A percentile compares a stretch with the other conserved stretches of the same genome.
These are phyloP conservation scores for Cheilosia variabilis DNA, from an alignment of 2,888 invertebrate species.

Conservation along the genomic window DNA sequence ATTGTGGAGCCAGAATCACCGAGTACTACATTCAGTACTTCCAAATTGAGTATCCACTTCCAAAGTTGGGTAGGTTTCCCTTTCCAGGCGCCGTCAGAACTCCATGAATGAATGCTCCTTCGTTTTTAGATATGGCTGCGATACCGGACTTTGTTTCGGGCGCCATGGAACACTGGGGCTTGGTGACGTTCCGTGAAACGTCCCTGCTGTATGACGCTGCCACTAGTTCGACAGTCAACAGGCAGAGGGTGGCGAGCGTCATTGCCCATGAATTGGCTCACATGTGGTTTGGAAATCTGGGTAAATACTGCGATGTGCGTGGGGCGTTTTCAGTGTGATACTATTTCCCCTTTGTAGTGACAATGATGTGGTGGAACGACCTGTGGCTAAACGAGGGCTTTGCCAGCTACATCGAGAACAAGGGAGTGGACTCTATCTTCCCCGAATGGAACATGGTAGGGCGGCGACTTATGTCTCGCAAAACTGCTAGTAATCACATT, in stretches of 20 bases:
- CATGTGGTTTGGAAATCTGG: constrained; percentile 96
- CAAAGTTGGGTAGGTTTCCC: constrained; percentile 90
- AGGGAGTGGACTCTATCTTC: constrained; percentile 88
- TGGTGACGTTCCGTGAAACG: constrained; percentile 96
- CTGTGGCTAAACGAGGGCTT: constrained; percentile 97
- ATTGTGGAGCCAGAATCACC: constrained; percentile 89
- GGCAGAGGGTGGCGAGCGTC: constrained; percentile 91
- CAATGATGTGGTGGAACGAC: constrained; percentile 97
- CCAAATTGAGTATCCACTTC: constrained; percentile 92
- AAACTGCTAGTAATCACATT: background rate
- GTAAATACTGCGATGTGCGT: constrained; percentile 83
- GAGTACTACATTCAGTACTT: constrained; percentile 94
- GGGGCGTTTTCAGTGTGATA: background rate
- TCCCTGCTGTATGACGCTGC: constrained; percentile 90
- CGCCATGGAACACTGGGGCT: constrained; percentile 98
- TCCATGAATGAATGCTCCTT: background rate
- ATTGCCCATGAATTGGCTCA: constrained; percentile 97
- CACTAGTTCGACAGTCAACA: constrained; percentile 90
- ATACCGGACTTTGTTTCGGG: constrained; percentile 86
- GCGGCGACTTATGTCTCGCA: too few species aligned
- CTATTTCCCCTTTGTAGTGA: constrained; percentile 85
- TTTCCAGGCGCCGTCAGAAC: too few species aligned
- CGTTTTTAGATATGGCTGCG: constrained; percentile 81
- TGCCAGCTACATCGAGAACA: constrained; percentile 95
- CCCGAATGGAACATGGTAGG: constrained; percentile 92